Evolutionary conservation across 2,113 vertebrate species (phyloP).

Genomic region (Elanoides forficatus): DNA sequence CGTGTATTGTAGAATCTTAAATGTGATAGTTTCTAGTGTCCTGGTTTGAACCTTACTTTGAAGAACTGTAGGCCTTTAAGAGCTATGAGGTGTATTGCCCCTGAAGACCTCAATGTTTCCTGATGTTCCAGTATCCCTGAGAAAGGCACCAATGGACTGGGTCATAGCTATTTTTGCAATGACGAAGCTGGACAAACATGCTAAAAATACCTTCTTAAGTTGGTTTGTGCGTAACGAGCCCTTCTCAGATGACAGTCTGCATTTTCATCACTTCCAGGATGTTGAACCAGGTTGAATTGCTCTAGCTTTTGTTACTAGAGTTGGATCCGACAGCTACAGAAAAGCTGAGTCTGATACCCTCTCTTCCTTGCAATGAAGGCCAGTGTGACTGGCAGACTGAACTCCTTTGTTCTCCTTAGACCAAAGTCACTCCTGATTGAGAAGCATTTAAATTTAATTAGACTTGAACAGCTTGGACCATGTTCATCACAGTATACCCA

Average conservation of each 20-base stretch:
- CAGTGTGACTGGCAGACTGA: neutral
- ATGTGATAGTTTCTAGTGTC: neutral
- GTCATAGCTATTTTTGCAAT: neutral
- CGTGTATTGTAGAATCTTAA: neutral
- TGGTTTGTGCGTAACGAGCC: neutral
- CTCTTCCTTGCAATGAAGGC: neutral
- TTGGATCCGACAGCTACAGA: neutral
- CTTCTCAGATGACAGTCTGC: neutral
- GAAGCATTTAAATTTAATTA: neutral
- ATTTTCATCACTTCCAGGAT: slow-evolving; percentile 29
- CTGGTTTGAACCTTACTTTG: neutral
- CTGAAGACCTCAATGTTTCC: neutral
- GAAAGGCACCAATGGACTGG: neutral
- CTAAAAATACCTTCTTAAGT: slow-evolving; percentile 11
- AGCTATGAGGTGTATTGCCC: neutral
- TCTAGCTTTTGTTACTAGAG: neutral
- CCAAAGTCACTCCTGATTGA: neutral
- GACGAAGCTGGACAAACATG: neutral
- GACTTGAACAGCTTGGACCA: neutral
- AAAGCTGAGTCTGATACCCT: neutral
- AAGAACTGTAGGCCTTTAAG: neutral
- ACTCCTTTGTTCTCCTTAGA: neutral
- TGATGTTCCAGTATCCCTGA: neutral
- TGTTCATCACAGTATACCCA: neutral
- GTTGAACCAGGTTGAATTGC: neutral